A percentile compares a stretch with the other conserved stretches of the same genome.
These are phyloP conservation scores for Zaprionus vittiger DNA, from an alignment of 1,140 invertebrate genomes.

Conservation along the genomic window DNA sequence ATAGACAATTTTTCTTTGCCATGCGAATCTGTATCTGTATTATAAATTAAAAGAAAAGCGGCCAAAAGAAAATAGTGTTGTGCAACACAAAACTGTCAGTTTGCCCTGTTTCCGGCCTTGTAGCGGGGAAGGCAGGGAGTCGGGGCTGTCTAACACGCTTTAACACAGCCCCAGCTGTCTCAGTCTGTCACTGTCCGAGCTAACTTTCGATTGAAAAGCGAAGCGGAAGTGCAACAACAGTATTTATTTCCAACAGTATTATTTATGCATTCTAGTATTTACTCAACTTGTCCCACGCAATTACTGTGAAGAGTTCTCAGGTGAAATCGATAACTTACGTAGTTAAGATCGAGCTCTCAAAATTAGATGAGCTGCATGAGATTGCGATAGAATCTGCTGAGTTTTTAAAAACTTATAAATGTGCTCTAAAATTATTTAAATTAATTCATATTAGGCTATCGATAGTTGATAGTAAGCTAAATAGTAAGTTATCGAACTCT, in stretches of 20 bases:
- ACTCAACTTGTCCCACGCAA: background rate
- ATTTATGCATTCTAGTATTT: constrained; percentile 15
- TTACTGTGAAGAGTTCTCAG: constrained; percentile 5
- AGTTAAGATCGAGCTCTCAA: too few species aligned
- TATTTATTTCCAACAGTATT: constrained; percentile 43
- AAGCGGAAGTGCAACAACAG: constrained; percentile 68
- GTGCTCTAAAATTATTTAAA: background rate
- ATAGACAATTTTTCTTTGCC: constrained; percentile 48
- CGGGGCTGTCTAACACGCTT: constrained; percentile 8
- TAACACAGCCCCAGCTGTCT: constrained; percentile 55
- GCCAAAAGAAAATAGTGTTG: constrained; percentile 46
- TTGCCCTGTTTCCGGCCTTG: constrained; percentile 30
- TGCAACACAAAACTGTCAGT: constrained; percentile 75
- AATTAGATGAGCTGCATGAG: too few species aligned
- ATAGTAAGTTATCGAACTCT: too few species aligned
- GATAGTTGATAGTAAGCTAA: background rate
- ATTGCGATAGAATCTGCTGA: background rate
- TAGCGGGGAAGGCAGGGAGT: constrained; percentile 36
- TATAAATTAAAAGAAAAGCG: constrained; percentile 29
- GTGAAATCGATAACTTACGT: background rate
- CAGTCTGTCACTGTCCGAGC: constrained; percentile 49
- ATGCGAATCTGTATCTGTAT: constrained; percentile 41
- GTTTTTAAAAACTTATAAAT: background rate
- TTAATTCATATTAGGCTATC: background rate
- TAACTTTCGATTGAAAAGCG: constrained; percentile 31